These are phyloP conservation scores for Celastrina argiolus DNA, from an alignment of 2,888 invertebrate genomes.

Conservation along the genomic window DNA sequence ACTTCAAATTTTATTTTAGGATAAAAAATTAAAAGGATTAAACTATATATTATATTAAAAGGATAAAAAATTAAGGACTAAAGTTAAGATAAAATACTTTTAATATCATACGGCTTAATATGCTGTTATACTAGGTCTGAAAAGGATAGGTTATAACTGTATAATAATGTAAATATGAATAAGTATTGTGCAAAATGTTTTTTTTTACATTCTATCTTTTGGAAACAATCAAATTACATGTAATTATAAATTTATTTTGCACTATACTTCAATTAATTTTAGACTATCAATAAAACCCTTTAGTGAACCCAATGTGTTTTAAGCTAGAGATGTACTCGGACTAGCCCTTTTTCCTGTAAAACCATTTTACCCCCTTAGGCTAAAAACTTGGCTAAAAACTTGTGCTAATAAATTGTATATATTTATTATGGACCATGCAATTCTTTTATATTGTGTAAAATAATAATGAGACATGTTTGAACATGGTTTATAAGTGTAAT, in stretches of 20 bases:
- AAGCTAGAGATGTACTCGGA: conserved; percentile 23
- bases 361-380: conserved; percentile 11
- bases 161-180: no score
- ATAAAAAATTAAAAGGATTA: no score
- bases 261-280: not conserved
- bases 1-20: no score
- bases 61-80: no score
- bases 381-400: conserved; percentile 3
- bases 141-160: no score
- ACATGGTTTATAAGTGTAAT: no score
- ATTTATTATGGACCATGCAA: conserved; percentile 26
- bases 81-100: no score
- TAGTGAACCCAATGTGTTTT: not conserved
- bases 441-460: conserved; percentile 21
- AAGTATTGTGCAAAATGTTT: not conserved
- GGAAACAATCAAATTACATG: not conserved
- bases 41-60: no score
- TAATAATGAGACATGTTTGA: not conserved
- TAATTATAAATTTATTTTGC: not conserved
- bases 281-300: conserved; percentile 9
- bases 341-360: not conserved
- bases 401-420: conserved; percentile 8
- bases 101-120: no score
- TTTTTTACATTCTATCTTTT: not conserved
- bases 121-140: no score